phyloP scores from a whole-genome alignment of 2,888 invertebrate species.

The Zele albiditarsus region DNA sequence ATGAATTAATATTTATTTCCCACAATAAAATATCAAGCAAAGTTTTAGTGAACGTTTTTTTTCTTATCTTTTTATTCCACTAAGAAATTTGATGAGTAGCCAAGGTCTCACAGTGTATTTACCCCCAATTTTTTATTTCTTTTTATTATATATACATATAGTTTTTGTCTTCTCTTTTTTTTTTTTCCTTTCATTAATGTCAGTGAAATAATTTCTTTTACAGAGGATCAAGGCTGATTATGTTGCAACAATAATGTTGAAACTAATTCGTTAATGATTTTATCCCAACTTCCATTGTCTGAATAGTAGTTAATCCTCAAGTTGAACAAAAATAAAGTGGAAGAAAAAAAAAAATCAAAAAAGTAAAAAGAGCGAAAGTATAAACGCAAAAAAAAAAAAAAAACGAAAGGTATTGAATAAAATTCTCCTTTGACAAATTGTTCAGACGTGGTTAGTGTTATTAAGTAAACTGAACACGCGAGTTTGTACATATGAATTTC shows the following conservation, averaged over 20 bases:
- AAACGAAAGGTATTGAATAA: constrained; percentile 13
- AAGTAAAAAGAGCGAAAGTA: neutral
- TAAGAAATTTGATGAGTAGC: neutral
- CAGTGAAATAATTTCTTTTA: constrained; percentile 8
- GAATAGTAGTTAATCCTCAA: neutral
- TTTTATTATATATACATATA: neutral
- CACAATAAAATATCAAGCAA: neutral
- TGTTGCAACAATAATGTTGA: constrained; percentile 10
- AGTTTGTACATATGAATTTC: constrained; percentile 33
- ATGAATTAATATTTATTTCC: neutral
- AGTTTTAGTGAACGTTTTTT: neutral
- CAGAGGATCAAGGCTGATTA: neutral
- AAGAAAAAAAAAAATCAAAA: neutral
- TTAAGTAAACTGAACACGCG: constrained; percentile 18
- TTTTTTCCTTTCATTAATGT: neutral
- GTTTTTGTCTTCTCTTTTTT: neutral
- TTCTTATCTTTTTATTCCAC: neutral
- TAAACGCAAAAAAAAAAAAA: constrained; percentile 1
- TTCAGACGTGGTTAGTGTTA: constrained; percentile 18
- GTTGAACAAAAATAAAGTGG: neutral
- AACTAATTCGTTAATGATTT: constrained; percentile 1
- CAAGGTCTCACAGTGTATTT: neutral
- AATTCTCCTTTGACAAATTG: constrained; percentile 32
- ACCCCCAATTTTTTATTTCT: neutral
- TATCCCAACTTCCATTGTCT: neutral